These are phyloP conservation scores for Cyaniris semiargus DNA, from an alignment of 2,888 invertebrate species.

Conservation along the genomic window DNA sequence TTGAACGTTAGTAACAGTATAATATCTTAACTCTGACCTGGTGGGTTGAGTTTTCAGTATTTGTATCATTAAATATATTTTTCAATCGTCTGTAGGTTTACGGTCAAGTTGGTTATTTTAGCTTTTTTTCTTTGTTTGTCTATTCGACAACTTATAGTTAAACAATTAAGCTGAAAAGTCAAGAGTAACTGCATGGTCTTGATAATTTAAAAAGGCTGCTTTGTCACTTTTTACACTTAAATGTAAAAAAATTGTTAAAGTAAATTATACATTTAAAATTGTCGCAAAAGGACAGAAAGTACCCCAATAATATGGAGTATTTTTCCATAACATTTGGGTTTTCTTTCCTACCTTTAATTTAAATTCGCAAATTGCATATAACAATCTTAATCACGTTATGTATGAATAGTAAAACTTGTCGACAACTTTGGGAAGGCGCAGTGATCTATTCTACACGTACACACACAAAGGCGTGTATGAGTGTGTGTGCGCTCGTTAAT, in stretches of 20 bases:
- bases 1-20: neutral
- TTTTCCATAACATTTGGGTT: no score
- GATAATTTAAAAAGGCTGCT: neutral
- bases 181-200: neutral
- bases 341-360: no score
- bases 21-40: neutral
- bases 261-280: neutral
- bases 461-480: constrained; percentile 49
- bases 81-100: no score
- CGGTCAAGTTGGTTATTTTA: no score
- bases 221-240: neutral
- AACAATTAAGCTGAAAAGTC: neutral
- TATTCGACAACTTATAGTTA: no score
- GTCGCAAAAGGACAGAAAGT: neutral
- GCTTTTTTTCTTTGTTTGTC: no score
- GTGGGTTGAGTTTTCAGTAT: neutral
- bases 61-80: neutral
- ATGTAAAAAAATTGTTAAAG: neutral
- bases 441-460: constrained; percentile 71
- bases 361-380: neutral
- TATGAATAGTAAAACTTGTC: constrained; percentile 3
- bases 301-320: neutral
- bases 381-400: neutral
- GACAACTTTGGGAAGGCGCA: constrained; percentile 17
- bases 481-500: constrained; percentile 78